Evolutionary conservation across 2,113 vertebrate species (phyloP), one percentile per base, ranked within the genome.

Genomic region (Sturnus vulgaris): DNA sequence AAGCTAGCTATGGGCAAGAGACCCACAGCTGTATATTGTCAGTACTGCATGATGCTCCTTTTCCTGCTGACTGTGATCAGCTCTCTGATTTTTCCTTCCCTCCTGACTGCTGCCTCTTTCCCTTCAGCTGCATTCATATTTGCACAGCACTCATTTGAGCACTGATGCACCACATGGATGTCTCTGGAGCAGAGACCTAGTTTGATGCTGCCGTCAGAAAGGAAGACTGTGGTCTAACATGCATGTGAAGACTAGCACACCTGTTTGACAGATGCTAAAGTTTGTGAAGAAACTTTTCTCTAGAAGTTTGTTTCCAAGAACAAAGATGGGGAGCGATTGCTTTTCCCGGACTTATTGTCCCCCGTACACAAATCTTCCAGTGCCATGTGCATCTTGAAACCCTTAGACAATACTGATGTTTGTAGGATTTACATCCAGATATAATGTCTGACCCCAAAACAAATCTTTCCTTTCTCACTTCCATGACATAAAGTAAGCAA

Each of bases 91-190:
- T 85, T 86, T 18, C 15, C 20, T 39, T 81, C n/a, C 30, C 21
- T 76, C 13, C 23, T 39, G 28, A 18, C 20, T 63, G 21, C 59
- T 37, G 16, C 50, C 31, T 66, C 55, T 66, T 73, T 60, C 31
- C 16, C 30, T 61, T 71, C 14, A 11, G 35, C 49, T 9, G 1
- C 21, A 17, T 1, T 0, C 12, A 1, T 46, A n/a, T 61, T 80
- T 80, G 46, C n/a, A n/a, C 24, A 37, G 28, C 16, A 35, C 19
- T 42, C 20, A 28, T 23, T 28, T 47, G 63, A 65, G 46, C 11
- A 25, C 9, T 28, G 11, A n/a, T 72, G 15, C 8, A 25, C 37
- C 17, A 16, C 5, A 10, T 35, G 14, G 20, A 4, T 69, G 25
- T 46, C 33, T 25, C 44, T 55, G 49, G 65, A 46, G 12, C 4